These are phyloP conservation scores for Lomographa bimaculata DNA, from an alignment of 2,888 invertebrate genomes.

Conservation along the genomic window DNA sequence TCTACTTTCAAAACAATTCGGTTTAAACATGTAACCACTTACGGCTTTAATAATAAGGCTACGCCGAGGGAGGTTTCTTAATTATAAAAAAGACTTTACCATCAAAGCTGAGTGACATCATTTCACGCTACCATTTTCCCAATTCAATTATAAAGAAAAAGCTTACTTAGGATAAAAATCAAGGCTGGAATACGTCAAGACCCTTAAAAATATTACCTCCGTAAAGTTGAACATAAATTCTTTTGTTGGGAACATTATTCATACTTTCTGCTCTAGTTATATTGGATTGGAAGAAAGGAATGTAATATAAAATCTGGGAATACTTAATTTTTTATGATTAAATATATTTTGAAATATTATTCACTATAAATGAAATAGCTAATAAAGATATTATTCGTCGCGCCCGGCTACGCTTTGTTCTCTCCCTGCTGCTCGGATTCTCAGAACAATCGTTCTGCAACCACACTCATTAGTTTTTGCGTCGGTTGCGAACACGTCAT, in stretches of 20 bases:
- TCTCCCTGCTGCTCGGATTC: conserved; percentile 21
- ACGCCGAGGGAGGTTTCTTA: conserved; percentile 3
- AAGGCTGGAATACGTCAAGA: conserved; percentile 2
- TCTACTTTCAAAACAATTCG: too few relatives aligned
- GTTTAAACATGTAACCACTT: too few relatives aligned
- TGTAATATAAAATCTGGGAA: too few relatives aligned
- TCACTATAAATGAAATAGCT: too few relatives aligned
- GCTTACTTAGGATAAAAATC: conserved; percentile 4
- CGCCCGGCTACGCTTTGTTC: neutral
- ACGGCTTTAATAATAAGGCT: too few relatives aligned
- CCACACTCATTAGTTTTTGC: conserved; percentile 24
- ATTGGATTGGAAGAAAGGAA: too few relatives aligned
- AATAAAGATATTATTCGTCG: too few relatives aligned
- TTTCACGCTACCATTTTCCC: conserved; percentile 9
- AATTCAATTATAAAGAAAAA: conserved; percentile 11
- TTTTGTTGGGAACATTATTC: neutral
- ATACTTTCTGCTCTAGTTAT: neutral
- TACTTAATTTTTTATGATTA: too few relatives aligned
- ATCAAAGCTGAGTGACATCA: conserved; percentile 14
- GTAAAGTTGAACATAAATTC: conserved; percentile 1
- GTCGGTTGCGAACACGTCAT: conserved; percentile 7
- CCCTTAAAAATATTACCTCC: conserved; percentile 1
- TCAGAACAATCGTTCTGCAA: conserved; percentile 32
- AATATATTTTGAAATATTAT: too few relatives aligned
- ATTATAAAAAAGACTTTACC: conserved; percentile 15